Evolutionary conservation across 2,888 invertebrate genomes (phyloP), one percentile per base, ranked within the genome.

Genomic region (Cryptocheilus praepositus): DNA sequence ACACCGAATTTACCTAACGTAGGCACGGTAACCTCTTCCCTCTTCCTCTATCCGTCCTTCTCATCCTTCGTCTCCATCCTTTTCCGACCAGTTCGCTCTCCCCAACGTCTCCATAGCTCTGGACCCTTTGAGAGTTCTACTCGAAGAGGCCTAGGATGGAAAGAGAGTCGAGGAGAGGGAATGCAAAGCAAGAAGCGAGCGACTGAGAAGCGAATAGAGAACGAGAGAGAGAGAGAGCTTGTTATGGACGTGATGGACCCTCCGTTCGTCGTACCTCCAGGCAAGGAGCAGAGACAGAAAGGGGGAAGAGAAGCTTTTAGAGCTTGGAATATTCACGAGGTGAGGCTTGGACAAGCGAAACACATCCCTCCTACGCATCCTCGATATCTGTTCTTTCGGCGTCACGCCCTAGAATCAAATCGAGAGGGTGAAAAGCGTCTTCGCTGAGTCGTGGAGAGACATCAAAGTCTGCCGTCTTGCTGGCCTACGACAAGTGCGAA

Each of bases 201-300:
- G 58, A 28, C 55, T 13, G 56, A 43, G 60, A 64, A 52, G 59
- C 28, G 45, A 45, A 49, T 56, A 19, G 15, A 59, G 54, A 73
- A 65, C 0, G 71, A 56, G 67, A 67, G 71, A 76, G 70, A 68
- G 75, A 79, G 76, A 80, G 73, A 81, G 84, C 81, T 87, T 86
- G 88, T 88, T 88, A 88, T 84, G 86, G 85, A 87, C 87, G 85
- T 86, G 88, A 88, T 86, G 87, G 88, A 88, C 86, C 88, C 88
- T 86, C 81, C 83, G 81, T 85, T 85, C 85, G 86, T 85, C 80
- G 79, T 80, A 76, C 71, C 80, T 79, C 71, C 74, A 77, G 75
- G 74, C 75, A 77, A 74, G 68, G 36, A 36, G 71, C 58, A 67
- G 68, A 70, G 67, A 64, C 71, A 71, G 72, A 61, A 71, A 74